These are phyloP conservation scores for Hyperoplus immaculatus DNA, from an alignment of 2,797 vertebrate species.

Conservation along the genomic window DNA sequence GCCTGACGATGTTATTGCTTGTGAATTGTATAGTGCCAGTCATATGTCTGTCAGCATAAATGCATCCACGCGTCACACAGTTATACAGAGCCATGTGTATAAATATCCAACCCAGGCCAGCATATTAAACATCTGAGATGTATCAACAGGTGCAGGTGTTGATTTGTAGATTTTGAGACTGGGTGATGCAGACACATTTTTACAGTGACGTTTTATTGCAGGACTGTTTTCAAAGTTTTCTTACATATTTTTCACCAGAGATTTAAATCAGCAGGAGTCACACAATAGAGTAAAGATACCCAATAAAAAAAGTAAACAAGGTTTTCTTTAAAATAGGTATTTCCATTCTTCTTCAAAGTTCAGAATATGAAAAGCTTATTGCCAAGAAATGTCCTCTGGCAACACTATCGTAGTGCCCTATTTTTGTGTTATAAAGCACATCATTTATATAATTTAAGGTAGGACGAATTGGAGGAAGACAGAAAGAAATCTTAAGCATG, in stretches of 20 bases:
- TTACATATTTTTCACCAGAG: not conserved
- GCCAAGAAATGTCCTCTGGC: slow-evolving; percentile 3
- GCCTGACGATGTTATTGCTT: not conserved
- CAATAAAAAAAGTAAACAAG: not conserved
- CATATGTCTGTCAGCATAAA: not conserved
- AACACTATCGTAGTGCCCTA: slow-evolving; percentile 12
- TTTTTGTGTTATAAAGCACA: not conserved
- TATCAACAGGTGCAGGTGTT: slow-evolving; percentile 8
- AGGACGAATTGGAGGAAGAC: not conserved
- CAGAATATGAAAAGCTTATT: not conserved
- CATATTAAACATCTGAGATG: not conserved
- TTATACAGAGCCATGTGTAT: not conserved
- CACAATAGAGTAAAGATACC: not conserved
- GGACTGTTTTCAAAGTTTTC: not conserved
- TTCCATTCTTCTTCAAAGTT: not conserved
- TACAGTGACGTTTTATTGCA: not conserved
- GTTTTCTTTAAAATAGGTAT: not conserved
- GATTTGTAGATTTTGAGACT: not conserved
- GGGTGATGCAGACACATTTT: slow-evolving; percentile 4
- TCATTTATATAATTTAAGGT: not conserved
- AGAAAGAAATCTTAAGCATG: not conserved
- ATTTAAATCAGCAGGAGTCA: not conserved
- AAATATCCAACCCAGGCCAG: not conserved
- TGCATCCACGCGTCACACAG: not conserved
- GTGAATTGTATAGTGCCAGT: not conserved